Evolutionary conservation across 1,140 invertebrate species (phyloP), one percentile per base, ranked within the genome.

Genomic region (Rhopalosiphum padi): DNA sequence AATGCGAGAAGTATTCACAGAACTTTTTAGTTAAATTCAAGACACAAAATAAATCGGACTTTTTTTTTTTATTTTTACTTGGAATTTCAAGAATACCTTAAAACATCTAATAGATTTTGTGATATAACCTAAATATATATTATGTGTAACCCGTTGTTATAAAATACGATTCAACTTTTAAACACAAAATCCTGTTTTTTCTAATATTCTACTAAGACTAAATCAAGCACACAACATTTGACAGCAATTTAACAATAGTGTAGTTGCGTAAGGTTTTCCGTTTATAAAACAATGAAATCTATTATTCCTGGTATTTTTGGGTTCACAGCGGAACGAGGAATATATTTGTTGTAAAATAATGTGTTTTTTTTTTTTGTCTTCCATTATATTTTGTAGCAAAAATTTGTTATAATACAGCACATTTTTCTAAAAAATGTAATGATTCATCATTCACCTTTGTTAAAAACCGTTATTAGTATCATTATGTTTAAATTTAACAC

Each of bases 1-100:
- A 89, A 53, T 35, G 11, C n/a, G n/a, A 21, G 30, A 87, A 22
- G 11, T 48, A 48, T 87, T n/a, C n/a, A 51, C 6, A 88, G 22
- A 53, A 37, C n/a, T 21, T 37, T 89, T 89, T 53, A 88, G 46
- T 35, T 88, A 51, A 88, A 88, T 88, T 88, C n/a, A 87, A 87
- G 6, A n/a, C 25, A 46, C 83, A 46, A 87, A 30, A 46, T 51
- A 35, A 21, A 51, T 51, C 1, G 18, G 18, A 9, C n/a, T 46
- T 43, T 43, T 37, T 43, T 43, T 37, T 21, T 87, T 87, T 87
- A 87, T 51, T 88, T 51, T 51, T 30, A 21, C 23, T 87, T 35
- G 7, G 1, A 18, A 88, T 23, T 89, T 89, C 2, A 53, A 51
- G 46, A 51, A n/a, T 22, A n/a, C n/a, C 30, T 35, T 48, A n/a